Conservation (phyloP, 2,113 vertebrate species). For the Phaethon lepturus region DNA sequence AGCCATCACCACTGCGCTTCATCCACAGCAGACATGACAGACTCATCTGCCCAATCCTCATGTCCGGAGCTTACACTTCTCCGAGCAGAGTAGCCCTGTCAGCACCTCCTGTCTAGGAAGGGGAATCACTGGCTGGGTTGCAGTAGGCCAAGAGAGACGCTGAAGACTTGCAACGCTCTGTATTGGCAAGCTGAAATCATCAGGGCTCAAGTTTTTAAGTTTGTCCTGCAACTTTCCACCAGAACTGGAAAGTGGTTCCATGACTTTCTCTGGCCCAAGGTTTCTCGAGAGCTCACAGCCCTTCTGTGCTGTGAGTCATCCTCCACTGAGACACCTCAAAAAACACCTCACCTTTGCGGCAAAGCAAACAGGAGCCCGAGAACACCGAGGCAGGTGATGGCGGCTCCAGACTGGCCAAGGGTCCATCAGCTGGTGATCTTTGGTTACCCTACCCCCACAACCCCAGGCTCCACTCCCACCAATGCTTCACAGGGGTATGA, state of each 20-base stretch:
- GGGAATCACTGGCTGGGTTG: background rate
- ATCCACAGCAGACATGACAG: background rate
- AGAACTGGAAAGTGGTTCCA: background rate
- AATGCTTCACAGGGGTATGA: fast-evolving
- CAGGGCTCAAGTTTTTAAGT: background rate
- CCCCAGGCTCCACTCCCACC: background rate
- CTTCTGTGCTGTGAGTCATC: background rate
- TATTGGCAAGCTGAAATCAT: background rate
- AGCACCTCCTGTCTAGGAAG: background rate
- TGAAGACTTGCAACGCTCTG: background rate
- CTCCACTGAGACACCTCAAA: background rate
- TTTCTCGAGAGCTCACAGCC: background rate
- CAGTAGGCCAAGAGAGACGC: background rate
- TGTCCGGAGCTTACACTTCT: background rate
- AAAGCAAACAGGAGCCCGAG: background rate
- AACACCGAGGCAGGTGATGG: background rate
- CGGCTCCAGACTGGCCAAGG: background rate
- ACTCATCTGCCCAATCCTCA: fast-evolving
- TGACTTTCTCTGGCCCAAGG: background rate
- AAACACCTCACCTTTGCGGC: background rate
- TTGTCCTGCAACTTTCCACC: background rate
- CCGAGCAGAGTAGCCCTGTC: background rate
- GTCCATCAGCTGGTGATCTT: background rate
- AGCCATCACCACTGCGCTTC: fast-evolving
- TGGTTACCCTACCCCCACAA: background rate